These are phyloP conservation scores for Lithophane ornitopus DNA, from an alignment of 2,888 invertebrate genomes.

Conservation along the genomic window DNA sequence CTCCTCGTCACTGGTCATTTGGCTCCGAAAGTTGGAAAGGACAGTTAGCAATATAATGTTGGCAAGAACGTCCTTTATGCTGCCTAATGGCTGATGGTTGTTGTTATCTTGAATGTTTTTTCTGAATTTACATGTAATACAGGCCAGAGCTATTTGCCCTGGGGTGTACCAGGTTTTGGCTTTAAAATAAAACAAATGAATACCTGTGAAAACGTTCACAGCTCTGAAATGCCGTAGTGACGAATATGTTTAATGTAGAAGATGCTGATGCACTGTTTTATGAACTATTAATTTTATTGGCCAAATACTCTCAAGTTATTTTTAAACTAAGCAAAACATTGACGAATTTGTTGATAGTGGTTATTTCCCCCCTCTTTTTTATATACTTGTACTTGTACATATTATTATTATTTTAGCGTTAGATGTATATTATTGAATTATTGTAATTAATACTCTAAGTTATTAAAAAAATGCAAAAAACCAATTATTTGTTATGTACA, in stretches of 20 bases:
- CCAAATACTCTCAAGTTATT: not conserved
- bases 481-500: not conserved
- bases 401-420: too few relatives aligned
- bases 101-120: constrained; percentile 42
- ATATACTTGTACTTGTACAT: too few relatives aligned
- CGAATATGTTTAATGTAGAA: not conserved
- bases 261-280: too few relatives aligned
- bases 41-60: constrained; percentile 70
- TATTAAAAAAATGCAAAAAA: too few relatives aligned
- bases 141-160: not conserved
- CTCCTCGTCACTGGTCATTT: constrained; percentile 75
- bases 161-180: not conserved
- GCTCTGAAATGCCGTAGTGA: not conserved
- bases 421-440: too few relatives aligned
- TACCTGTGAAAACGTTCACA: too few relatives aligned
- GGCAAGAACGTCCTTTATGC: constrained; percentile 64
- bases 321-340: too few relatives aligned
- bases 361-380: too few relatives aligned
- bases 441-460: too few relatives aligned
- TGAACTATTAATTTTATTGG: not conserved
- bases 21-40: constrained; percentile 68
- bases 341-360: too few relatives aligned
- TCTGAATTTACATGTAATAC: constrained; percentile 14
- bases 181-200: not conserved
- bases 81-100: constrained; percentile 38